phyloP scores from a whole-genome alignment of 2,797 vertebrate genomes.

The Centropyge bicolor region DNA sequence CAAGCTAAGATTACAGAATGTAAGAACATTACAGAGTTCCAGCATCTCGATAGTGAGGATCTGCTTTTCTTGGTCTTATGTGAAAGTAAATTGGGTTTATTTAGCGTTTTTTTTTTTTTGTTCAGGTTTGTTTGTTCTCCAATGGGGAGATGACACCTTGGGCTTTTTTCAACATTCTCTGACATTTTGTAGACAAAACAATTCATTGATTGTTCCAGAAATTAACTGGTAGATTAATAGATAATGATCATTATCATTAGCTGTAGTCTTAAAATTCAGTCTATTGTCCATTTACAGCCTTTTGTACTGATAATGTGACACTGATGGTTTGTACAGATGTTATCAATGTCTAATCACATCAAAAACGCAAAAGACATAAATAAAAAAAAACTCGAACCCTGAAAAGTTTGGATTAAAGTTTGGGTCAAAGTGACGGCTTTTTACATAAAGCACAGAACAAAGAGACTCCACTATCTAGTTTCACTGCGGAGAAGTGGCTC shows the following conservation, averaged over 20 bases:
- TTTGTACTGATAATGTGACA: not conserved
- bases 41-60: not conserved
- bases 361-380: not conserved
- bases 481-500: conserved; percentile 44
- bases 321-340: not conserved
- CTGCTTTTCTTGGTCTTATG: not conserved
- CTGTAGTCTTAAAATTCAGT: not conserved
- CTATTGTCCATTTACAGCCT: not conserved
- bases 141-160: not conserved
- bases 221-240: not conserved
- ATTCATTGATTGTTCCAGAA: not conserved
- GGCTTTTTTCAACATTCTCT: not conserved
- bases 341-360: not conserved
- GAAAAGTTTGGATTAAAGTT: too few relatives aligned
- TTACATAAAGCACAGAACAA: conserved; percentile 47
- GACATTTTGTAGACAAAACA: not conserved
- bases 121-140: not conserved
- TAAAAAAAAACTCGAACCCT: not conserved
- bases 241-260: not conserved
- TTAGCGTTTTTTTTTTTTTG: too few relatives aligned
- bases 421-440: not conserved
- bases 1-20: too few relatives aligned
- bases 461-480: conserved; percentile 37
- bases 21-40: not conserved
- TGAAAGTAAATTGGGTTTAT: not conserved